phyloP scores from a whole-genome alignment of 92 coral and sea anemone species.

The Actinostola sp. region DNA sequence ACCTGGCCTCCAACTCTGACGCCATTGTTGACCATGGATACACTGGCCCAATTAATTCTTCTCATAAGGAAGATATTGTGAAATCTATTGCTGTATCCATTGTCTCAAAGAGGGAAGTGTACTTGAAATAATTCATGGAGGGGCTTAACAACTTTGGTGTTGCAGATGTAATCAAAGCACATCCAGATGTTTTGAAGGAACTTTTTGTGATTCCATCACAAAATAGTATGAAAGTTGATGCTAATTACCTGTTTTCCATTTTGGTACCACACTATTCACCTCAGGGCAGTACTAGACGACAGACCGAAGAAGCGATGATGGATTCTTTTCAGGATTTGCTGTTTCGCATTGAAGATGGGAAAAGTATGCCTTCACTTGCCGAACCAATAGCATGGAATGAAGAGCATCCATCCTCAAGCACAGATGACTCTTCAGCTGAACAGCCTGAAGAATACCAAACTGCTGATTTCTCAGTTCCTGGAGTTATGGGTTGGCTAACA shows the following conservation, averaged over 20 bases:
- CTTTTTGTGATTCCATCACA: constrained; percentile 14
- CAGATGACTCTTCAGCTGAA: not conserved
- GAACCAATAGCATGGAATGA: constrained; percentile 54
- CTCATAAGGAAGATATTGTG: constrained; percentile 41
- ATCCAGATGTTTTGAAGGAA: not conserved
- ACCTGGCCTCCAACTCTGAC: constrained; percentile 14
- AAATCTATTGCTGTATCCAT: constrained; percentile 49
- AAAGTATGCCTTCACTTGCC: constrained; percentile 23
- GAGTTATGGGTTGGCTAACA: constrained; percentile 44
- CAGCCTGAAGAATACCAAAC: not conserved
- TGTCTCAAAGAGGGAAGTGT: constrained; percentile 49
- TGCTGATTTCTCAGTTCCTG: constrained; percentile 1
- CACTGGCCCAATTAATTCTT: constrained; percentile 41
- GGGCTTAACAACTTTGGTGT: constrained; percentile 51
- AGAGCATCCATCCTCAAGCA: not conserved
- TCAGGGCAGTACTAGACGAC: constrained; percentile 27
- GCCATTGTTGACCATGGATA: constrained; percentile 45
- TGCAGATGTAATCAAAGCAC: not conserved
- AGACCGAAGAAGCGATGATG: constrained; percentile 42
- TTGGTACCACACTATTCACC: constrained; percentile 52
- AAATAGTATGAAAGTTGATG: constrained; percentile 19
- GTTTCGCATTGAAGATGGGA: constrained; percentile 38
- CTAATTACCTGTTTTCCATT: constrained; percentile 46
- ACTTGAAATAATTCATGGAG: constrained; percentile 54
- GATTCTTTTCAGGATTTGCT: constrained; percentile 61